These are phyloP conservation scores for Ornithorhynchus anatinus DNA, from an alignment of 2,113 vertebrate species.

Conservation along the genomic window DNA sequence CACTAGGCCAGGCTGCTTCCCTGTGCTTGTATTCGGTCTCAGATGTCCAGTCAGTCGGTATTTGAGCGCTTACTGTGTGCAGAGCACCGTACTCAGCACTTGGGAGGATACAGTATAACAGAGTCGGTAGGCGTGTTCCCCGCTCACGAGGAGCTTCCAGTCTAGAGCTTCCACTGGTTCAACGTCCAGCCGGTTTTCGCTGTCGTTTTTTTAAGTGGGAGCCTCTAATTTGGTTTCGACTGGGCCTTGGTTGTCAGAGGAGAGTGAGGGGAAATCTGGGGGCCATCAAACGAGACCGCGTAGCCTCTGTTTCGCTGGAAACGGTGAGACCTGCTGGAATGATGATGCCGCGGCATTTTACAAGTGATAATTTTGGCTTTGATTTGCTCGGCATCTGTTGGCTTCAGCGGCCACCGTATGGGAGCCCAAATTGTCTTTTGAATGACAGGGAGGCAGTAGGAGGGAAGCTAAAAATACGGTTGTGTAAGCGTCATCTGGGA, in stretches of 20 bases:
- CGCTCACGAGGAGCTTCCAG: too few relatives aligned
- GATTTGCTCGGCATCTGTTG: constrained; percentile 71
- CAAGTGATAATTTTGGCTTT: constrained; percentile 69
- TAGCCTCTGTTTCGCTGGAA: constrained; percentile 54
- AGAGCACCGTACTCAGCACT: too few relatives aligned
- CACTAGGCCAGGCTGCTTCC: too few relatives aligned
- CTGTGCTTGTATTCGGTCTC: too few relatives aligned
- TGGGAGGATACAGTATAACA: too few relatives aligned
- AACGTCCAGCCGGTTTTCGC: too few relatives aligned
- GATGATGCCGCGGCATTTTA: constrained; percentile 61
- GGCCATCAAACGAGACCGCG: constrained; percentile 36
- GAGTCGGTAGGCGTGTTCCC: too few relatives aligned
- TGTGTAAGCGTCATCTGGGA: constrained; percentile 30
- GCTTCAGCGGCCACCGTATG: constrained; percentile 65
- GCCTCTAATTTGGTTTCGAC: too few relatives aligned
- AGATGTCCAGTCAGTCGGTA: too few relatives aligned
- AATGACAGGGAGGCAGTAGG: constrained; percentile 51
- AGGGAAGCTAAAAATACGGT: constrained; percentile 50
- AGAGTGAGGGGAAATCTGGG: neutral
- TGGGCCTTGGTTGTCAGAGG: constrained; percentile 29
- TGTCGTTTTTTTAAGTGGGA: too few relatives aligned
- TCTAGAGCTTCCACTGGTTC: too few relatives aligned
- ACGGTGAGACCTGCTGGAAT: constrained; percentile 48
- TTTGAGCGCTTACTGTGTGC: too few relatives aligned
- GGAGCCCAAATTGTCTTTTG: constrained; percentile 58